Percentiles rank a stretch among this genome's conserved stretches.
Conservation (phyloP, 2,797 vertebrate genomes). For the Decapterus maruadsi region DNA sequence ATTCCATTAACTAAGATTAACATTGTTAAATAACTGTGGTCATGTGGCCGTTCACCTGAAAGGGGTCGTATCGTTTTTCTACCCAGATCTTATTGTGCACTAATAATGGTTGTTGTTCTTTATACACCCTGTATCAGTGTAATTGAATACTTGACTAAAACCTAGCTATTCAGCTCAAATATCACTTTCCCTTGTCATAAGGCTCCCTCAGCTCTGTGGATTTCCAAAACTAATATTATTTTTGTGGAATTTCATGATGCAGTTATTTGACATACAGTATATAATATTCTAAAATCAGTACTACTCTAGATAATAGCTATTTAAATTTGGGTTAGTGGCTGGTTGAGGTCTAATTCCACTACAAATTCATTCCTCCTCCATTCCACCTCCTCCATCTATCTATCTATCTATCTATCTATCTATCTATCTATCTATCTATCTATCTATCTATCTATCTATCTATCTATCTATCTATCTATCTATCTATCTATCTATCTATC, state of each 20-base stretch:
- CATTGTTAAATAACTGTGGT: too few relatives aligned
- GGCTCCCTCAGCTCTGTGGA: too few relatives aligned
- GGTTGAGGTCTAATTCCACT: constrained; percentile 45
- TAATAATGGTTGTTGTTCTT: background rate
- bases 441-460: background rate
- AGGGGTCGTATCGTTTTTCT: background rate
- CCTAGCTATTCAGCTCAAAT: too few relatives aligned
- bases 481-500: background rate
- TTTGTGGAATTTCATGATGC: background rate
- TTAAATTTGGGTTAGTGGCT: constrained; percentile 27
- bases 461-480: background rate
- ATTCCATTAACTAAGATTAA: too few relatives aligned
- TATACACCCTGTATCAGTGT: background rate
- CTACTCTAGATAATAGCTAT: background rate
- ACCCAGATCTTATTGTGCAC: background rate
- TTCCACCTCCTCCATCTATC: background rate
- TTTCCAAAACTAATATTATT: background rate
- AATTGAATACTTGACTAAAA: background rate
- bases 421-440: too few relatives aligned
- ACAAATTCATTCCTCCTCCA: constrained; percentile 45
- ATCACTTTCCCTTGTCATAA: too few relatives aligned
- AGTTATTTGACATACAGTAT: background rate
- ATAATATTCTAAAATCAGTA: background rate
- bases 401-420: too few relatives aligned
- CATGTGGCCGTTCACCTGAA: background rate